phyloP scores from a whole-genome alignment of 2,888 invertebrate genomes.

The Agriopis leucophaearia region DNA sequence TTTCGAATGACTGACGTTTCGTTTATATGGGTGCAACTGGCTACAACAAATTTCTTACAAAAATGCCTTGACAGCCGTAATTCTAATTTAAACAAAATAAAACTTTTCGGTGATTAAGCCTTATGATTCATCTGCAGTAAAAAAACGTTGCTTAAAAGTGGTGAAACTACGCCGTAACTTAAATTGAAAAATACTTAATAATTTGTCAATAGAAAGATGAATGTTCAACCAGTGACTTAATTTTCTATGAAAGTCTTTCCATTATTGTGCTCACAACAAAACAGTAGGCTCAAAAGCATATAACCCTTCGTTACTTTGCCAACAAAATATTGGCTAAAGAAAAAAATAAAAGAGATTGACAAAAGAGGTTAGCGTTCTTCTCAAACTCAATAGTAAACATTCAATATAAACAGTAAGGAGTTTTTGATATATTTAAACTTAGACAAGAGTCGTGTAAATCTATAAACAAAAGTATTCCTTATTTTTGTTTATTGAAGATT shows the following conservation, averaged over 20 bases:
- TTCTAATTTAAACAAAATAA: too few species aligned
- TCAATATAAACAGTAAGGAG: slow-evolving; percentile 18
- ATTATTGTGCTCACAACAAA: slow-evolving; percentile 2
- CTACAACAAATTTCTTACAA: too few species aligned
- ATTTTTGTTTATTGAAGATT: too few species aligned
- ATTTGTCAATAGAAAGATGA: neutral
- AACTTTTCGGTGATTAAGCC: too few species aligned
- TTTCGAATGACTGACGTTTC: too few species aligned
- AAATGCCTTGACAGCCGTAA: too few species aligned
- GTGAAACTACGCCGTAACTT: too few species aligned
- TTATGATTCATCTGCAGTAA: too few species aligned
- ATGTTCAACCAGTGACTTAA: neutral
- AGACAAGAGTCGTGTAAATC: too few species aligned
- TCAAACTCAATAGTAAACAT: slow-evolving; percentile 23
- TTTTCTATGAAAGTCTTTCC: slow-evolving; percentile 3
- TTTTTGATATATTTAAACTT: neutral
- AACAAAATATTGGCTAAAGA: slow-evolving; percentile 22
- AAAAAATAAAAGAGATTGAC: slow-evolving; percentile 28
- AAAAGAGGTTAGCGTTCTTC: slow-evolving; percentile 28
- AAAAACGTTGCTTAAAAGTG: too few species aligned
- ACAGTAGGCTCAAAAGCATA: slow-evolving; percentile 11
- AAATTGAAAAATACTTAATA: neutral
- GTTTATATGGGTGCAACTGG: too few species aligned
- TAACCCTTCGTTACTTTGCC: slow-evolving; percentile 23
- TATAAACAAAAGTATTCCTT: too few species aligned